phyloP scores from a whole-genome alignment of 2,888 invertebrate genomes.

The Ditula angustiorana region DNA sequence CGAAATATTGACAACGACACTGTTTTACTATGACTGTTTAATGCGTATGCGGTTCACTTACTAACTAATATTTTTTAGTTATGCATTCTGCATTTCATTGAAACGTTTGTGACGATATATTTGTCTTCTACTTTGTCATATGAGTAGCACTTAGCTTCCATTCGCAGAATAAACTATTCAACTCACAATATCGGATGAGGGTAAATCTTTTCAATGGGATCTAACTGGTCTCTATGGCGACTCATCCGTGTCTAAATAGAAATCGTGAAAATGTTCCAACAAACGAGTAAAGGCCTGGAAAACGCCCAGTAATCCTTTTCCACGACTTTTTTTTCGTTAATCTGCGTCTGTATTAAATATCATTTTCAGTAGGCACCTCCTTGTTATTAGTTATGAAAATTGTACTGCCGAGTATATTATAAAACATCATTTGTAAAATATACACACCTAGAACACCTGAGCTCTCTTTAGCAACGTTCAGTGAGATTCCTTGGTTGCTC shows the following conservation, averaged over 20 bases:
- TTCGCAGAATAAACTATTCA: conserved; percentile 76
- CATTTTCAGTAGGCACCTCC: background rate
- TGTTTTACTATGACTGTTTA: no score
- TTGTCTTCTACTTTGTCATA: background rate
- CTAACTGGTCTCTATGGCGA: conserved; percentile 72
- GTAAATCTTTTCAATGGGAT: conserved; percentile 75
- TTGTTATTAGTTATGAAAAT: background rate
- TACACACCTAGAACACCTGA: background rate
- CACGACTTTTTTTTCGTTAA: conserved; percentile 47
- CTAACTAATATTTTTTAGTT: no score
- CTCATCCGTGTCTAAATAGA: conserved; percentile 59
- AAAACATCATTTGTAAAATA: conserved; percentile 18
- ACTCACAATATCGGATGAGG: conserved; percentile 75
- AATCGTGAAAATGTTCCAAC: conserved; percentile 48
- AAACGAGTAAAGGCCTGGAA: conserved; percentile 48
- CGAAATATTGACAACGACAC: no score
- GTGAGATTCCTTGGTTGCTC: conserved; percentile 8
- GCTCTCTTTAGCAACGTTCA: background rate
- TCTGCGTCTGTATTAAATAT: conserved; percentile 33
- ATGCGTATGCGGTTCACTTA: no score
- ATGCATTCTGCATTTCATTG: no score
- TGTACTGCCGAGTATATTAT: background rate
- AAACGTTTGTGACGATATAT: background rate
- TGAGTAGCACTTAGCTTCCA: conserved; percentile 59
- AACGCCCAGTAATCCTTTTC: conserved; percentile 51